Conservation (phyloP, 2,113 vertebrate species). For the Hymenochirus boettgeri region DNA sequence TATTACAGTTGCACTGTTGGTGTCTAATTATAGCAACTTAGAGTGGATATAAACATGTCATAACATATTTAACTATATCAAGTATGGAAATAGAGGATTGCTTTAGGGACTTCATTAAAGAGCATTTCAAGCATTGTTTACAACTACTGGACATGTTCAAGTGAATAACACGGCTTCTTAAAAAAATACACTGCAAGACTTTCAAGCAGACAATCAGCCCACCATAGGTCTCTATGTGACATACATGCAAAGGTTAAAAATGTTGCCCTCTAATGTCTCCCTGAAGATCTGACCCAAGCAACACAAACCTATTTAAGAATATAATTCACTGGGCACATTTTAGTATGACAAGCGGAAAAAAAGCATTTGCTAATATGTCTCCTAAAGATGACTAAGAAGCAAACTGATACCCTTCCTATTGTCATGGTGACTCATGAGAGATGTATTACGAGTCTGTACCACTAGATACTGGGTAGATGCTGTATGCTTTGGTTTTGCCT, state of each 20-base stretch:
- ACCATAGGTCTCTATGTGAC: constrained; percentile 34
- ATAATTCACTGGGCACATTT: constrained; percentile 29
- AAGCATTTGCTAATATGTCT: constrained; percentile 1
- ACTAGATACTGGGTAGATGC: not conserved
- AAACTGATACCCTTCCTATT: not conserved
- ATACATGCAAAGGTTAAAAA: constrained; percentile 36
- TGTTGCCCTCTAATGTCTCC: constrained; percentile 28
- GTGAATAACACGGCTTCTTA: not conserved
- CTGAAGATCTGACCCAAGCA: constrained; percentile 34
- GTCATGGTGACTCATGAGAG: not conserved
- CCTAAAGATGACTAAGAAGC: not conserved
- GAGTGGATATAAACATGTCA: constrained; percentile 1
- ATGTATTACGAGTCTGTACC: not conserved
- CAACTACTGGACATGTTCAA: not conserved
- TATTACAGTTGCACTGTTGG: not conserved
- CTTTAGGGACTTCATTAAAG: too few species aligned
- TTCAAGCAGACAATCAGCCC: constrained; percentile 5
- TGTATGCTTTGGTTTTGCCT: too few species aligned
- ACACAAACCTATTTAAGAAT: constrained; percentile 25
- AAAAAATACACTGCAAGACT: not conserved
- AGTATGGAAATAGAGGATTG: not conserved
- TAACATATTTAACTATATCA: not conserved
- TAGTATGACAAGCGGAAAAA: constrained; percentile 34
- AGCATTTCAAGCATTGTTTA: too few species aligned
- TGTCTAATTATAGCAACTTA: not conserved